Evolutionary conservation across 2,888 invertebrate genomes (phyloP).

Genomic region (Caenorhabditis virilis): DNA sequence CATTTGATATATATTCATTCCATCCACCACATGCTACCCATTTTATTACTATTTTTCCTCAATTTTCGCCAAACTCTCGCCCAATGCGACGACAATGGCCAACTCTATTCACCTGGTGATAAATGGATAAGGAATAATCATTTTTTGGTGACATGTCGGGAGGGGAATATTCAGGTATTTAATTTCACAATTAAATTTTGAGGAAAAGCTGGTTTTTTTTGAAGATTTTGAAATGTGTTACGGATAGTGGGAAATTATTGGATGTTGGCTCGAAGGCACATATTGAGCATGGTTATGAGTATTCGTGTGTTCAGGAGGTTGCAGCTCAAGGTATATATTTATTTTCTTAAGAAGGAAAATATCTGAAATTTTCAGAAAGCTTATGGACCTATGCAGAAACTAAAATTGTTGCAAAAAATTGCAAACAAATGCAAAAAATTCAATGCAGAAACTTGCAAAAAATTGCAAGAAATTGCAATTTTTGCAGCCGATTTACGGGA

Average conservation of each 20-base stretch:
- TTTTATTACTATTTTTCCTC: too few relatives aligned
- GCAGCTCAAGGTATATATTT: slow-evolving; percentile 10
- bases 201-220: slow-evolving; percentile 4
- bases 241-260: slow-evolving; percentile 50
- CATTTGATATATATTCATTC: too few relatives aligned
- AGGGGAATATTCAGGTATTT: slow-evolving; percentile 37
- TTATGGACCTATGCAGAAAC: too few relatives aligned
- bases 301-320: slow-evolving; percentile 42
- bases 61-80: too few relatives aligned
- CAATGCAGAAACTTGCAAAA: too few relatives aligned
- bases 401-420: too few relatives aligned
- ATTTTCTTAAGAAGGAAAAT: too few relatives aligned
- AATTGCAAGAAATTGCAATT: too few relatives aligned
- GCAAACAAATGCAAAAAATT: too few relatives aligned
- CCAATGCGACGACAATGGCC: slow-evolving; percentile 35
- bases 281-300: slow-evolving; percentile 45
- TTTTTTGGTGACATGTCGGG: slow-evolving; percentile 43
- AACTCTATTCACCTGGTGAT: slow-evolving; percentile 33
- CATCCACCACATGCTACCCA: too few relatives aligned
- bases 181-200: not conserved
- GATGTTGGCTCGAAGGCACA: slow-evolving; percentile 51
- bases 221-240: slow-evolving; percentile 62
- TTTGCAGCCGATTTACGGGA: too few relatives aligned
- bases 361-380: too few relatives aligned
- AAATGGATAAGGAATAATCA: slow-evolving; percentile 48